Conservation (phyloP, 2,797 vertebrate genomes). For the Natrix natrix region DNA sequence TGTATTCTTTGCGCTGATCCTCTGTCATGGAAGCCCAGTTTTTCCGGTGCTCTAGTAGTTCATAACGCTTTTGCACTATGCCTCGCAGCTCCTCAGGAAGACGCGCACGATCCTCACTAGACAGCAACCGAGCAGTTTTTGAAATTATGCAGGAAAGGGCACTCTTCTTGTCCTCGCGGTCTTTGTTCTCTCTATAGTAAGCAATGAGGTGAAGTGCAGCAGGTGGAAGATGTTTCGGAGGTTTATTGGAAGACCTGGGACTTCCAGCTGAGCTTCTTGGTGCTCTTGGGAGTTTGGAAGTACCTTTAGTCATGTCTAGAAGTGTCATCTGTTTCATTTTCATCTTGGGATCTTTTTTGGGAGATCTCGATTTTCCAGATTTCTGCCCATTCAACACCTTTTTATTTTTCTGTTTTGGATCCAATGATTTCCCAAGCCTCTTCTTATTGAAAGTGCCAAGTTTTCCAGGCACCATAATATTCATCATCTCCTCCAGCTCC, state of each 20-base stretch:
- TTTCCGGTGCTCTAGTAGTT: constrained; percentile 87
- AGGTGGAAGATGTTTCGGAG: constrained; percentile 87
- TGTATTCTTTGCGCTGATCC: constrained; percentile 85
- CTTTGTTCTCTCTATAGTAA: constrained; percentile 95
- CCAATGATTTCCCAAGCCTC: constrained; percentile 73
- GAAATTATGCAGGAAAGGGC: constrained; percentile 87
- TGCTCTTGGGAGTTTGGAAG: constrained; percentile 73
- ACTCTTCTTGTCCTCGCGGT: constrained; percentile 89
- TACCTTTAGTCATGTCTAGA: constrained; percentile 89
- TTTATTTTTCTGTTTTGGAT: constrained; percentile 77
- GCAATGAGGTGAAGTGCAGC: constrained; percentile 92
- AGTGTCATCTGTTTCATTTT: constrained; percentile 98
- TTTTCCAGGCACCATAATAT: constrained; percentile 73
- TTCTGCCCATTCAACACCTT: constrained; percentile 86
- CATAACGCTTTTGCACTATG: constrained; percentile 90
- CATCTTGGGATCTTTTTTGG: constrained; percentile 85
- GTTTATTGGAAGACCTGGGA: constrained; percentile 77
- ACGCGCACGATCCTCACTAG: constrained; percentile 83
- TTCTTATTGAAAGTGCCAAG: constrained; percentile 74
- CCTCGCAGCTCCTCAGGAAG: constrained; percentile 88
- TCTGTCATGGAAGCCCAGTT: constrained; percentile 91
- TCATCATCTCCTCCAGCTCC: constrained; percentile 76
- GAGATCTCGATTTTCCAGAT: constrained; percentile 72
- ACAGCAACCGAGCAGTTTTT: constrained; percentile 87
- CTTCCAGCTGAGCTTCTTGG: constrained; percentile 77